Base-by-base conservation (phyloP, 2,797 vertebrate genomes). In the Lagocephalus sceleratus region DNA sequence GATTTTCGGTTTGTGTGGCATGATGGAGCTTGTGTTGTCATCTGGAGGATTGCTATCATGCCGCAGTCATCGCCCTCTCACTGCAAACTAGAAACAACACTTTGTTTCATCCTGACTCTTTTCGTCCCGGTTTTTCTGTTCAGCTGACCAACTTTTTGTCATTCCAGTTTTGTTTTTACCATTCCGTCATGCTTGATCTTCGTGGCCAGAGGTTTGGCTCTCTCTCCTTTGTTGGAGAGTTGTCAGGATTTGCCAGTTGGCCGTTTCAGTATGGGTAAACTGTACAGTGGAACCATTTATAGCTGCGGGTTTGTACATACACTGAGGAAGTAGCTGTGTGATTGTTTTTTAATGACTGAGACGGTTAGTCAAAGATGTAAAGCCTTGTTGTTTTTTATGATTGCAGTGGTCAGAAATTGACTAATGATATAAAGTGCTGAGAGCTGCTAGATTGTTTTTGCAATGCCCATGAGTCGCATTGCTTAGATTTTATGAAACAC, bases 271-370 rank as follows among this genome's bases (percentile, higher is more conserved):
- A 48, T 51, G 53, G 60, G 64, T 59, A 73, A 70, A 66, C 69
- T 74, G 67, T 84, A 82, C 84, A 85, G 66, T 77, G 79, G 76
- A 88, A 79, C 81, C 83, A 89, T 86, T 89, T 89, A 87, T 57
- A 71, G 73, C 66, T 47, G 69, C 70, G 71, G 78, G 67, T 71
- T 85, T 81, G 71, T 81, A 73, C 11, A 65, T 81, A 64, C 16
- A 63, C 45, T 62, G n/a, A 62, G 60, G 76, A 47, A 21, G 58
- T 63, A 64, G 67, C 74, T 67, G 66, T 63, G 71, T 85, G 78
- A 85, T 87, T 67, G 71, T 60, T 76, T 85, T 88, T 86, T 85
- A 85, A 88, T 73, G 73, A 69, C 47, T 26, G 68, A 76, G 70
- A 71, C 73, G 51, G 61, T 25, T 4, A 79, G 78, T 65, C 81